phyloP scores from a whole-genome alignment of 2,888 invertebrate species.

The Eumacrocentrus americanus region DNA sequence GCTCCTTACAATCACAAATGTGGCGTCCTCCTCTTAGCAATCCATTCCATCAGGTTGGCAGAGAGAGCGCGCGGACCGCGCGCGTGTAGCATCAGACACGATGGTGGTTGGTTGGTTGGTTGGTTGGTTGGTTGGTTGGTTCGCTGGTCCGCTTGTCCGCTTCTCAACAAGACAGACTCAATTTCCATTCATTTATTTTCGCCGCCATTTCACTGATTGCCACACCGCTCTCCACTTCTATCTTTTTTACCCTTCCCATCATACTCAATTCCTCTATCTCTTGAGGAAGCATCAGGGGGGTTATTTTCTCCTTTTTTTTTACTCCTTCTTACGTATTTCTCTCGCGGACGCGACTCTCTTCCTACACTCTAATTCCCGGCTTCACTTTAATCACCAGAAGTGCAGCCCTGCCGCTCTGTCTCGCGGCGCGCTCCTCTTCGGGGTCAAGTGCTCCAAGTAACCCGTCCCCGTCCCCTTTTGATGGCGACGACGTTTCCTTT shows the following conservation, averaged over 20 bases:
- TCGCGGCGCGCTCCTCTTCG: conserved; percentile 28
- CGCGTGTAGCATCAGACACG: no score
- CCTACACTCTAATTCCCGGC: conserved; percentile 53
- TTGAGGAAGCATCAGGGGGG: no score
- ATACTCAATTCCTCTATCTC: conserved; percentile 20
- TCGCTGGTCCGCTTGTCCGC: conserved; percentile 31
- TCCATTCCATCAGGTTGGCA: conserved; percentile 50
- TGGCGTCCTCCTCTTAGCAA: conserved; percentile 48
- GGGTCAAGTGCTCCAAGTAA: conserved; percentile 48
- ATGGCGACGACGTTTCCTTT: conserved; percentile 9
- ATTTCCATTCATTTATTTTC: conserved; percentile 60
- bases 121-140: conserved; percentile 40
- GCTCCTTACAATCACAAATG: conserved; percentile 56
- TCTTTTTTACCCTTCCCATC: conserved; percentile 15
- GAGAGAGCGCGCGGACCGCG: conserved; percentile 24
- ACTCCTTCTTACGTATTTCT: conserved; percentile 21
- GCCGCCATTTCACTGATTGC: conserved; percentile 60
- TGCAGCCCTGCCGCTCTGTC: conserved; percentile 44
- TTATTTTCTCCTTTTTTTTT: conserved; percentile 20
- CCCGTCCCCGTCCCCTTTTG: conserved; percentile 13
- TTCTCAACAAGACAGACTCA: conserved; percentile 51
- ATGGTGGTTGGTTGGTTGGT: conserved; percentile 38
- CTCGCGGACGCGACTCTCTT: conserved; percentile 33
- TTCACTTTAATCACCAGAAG: conserved; percentile 56
- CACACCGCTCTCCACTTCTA: conserved; percentile 36